Evolutionary conservation across 2,888 invertebrate genomes (phyloP), one percentile per base, ranked within the genome.

Genomic region (Andrena flavipes): DNA sequence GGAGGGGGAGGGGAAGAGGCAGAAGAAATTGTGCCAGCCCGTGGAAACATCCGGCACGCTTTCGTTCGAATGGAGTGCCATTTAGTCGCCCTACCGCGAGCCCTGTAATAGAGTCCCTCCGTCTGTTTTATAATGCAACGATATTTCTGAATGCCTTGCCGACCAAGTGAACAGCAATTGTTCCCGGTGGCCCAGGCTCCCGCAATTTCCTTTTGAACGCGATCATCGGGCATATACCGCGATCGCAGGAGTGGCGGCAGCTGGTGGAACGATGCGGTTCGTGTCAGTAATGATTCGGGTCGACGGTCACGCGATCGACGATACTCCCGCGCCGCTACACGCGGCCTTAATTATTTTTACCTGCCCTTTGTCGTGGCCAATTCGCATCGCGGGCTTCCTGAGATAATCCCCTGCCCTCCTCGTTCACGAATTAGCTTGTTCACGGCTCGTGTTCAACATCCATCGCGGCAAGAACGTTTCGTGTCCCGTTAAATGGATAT

Each of bases 211-310:
- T 82, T 72, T 65, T 48, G 70, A 79, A 72, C 76, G 30, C 75
- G 74, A 80, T 72, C 64, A 75, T 79, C 64, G 63, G 56, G 20
- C 33, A 49, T 79, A 62, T 54, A 71, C 65, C 48, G 69, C 63
- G 35, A 63, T 59, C 49, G 69, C 42, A 74, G 64, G 77, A 77
- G 83, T 62, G 82, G 64, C 65, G 62, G 63, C 33, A 56, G 74
- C 76, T 70, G 56, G 42, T 5, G 13, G 75, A 77, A 75, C 88
- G 64, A 84, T 87, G 76, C 72, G 71, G 84, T 89, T 89, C 90
- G 89, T 89, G 91, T 84, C 85, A 74, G 85, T 88, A 90, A 90
- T 87, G 88, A 91, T 89, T 80, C 81, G 70, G 78, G 75, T 64
- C 51, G 76, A 77, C 35, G 77, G 85, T 87, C 91, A 91, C 89